These are phyloP conservation scores for Mythimna impura DNA, from an alignment of 2,888 invertebrate species.

Conservation along the genomic window DNA sequence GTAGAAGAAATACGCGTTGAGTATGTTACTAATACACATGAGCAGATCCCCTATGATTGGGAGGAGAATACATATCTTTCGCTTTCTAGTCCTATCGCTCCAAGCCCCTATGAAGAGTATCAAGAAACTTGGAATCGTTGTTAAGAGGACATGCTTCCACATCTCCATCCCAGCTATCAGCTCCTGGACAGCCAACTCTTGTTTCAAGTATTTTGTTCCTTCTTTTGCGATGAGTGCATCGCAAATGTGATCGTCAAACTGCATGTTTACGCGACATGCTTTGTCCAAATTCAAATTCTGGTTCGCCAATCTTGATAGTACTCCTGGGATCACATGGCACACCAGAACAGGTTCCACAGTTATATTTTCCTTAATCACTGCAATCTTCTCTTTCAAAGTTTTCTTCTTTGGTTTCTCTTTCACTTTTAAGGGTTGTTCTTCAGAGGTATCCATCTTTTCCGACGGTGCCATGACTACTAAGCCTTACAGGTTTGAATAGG, in stretches of 20 bases:
- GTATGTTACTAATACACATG: slow-evolving; percentile 86
- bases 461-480: slow-evolving; percentile 59
- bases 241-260: no score
- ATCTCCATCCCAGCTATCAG: slow-evolving; percentile 89
- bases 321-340: slow-evolving; percentile 91
- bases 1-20: slow-evolving; percentile 89
- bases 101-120: slow-evolving; percentile 91
- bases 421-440: slow-evolving; percentile 78
- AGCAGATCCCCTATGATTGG: slow-evolving; percentile 90
- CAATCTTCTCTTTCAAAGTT: slow-evolving; percentile 83
- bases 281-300: slow-evolving; percentile 96
- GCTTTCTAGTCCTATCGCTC: slow-evolving; percentile 90
- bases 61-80: slow-evolving; percentile 90
- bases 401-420: slow-evolving; percentile 71
- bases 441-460: slow-evolving; percentile 73
- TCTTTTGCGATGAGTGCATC: slow-evolving; percentile 93
- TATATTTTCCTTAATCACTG: slow-evolving; percentile 89
- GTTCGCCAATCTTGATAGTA: slow-evolving; percentile 93
- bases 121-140: slow-evolving; percentile 88
- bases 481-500: slow-evolving; percentile 11
- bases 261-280: slow-evolving; percentile 95
- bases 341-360: slow-evolving; percentile 92
- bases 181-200: slow-evolving; percentile 91
- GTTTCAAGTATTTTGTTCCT: slow-evolving; percentile 91
- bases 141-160: slow-evolving; percentile 89